These are phyloP conservation scores for Porphyrio hochstetteri DNA, from an alignment of 2,113 vertebrate genomes.

Conservation along the genomic window DNA sequence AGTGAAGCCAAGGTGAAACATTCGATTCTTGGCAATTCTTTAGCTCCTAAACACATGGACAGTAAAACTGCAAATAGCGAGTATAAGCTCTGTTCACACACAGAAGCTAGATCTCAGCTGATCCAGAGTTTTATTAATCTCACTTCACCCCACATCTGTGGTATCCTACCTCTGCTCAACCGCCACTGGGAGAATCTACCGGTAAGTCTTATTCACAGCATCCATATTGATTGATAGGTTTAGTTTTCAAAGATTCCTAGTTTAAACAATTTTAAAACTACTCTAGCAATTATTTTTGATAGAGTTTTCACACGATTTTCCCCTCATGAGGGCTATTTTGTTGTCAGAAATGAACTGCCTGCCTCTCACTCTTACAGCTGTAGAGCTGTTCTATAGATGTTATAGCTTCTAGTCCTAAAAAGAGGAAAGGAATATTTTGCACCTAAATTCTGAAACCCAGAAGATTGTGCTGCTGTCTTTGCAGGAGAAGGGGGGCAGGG, in stretches of 20 bases:
- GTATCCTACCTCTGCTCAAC: not conserved
- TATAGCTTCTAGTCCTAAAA: not conserved
- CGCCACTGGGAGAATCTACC: not conserved
- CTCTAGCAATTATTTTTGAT: not conserved
- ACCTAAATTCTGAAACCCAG: not conserved
- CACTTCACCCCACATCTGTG: accelerated
- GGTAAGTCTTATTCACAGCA: not conserved
- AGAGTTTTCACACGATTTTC: not conserved
- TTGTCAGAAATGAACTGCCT: not conserved
- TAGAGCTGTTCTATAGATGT: not conserved
- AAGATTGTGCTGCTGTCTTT: not conserved
- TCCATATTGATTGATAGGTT: not conserved
- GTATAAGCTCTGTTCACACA: not conserved
- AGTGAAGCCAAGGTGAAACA: not conserved
- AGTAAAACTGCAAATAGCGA: not conserved
- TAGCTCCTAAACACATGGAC: not conserved
- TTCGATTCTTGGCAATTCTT: not conserved
- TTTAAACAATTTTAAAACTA: not conserved
- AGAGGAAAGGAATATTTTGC: not conserved
- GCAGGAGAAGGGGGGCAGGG: too few relatives aligned
- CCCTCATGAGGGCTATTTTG: not conserved
- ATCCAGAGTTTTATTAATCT: not conserved
- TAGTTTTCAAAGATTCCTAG: not conserved
- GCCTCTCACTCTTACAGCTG: not conserved
- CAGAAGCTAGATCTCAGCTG: not conserved